Conservation (phyloP, 2,113 vertebrate genomes). For the Dissostichus mawsoni region DNA sequence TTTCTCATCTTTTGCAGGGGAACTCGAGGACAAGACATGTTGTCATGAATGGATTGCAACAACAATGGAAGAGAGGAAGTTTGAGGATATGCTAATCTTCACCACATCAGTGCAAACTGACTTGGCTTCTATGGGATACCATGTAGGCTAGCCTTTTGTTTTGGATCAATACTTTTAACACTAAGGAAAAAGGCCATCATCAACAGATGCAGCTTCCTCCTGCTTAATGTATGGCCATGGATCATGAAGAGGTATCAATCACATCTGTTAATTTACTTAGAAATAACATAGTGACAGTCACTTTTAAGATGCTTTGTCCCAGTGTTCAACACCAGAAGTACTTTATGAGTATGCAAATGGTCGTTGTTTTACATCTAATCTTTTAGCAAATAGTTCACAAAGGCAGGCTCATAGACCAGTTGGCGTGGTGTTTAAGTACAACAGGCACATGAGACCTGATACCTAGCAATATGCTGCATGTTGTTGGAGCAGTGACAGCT, state of each 20-base stretch:
- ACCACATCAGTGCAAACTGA: not conserved
- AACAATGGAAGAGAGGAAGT: constrained; percentile 34
- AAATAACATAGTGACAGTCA: constrained; percentile 1
- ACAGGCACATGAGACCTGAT: constrained; percentile 53
- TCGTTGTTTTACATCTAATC: not conserved
- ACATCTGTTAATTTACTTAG: not conserved
- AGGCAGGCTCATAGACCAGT: not conserved
- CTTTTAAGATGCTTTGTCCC: not conserved
- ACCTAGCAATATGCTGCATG: constrained; percentile 51
- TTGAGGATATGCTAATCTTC: constrained; percentile 38
- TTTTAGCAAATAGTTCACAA: not conserved
- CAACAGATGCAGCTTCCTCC: constrained; percentile 50
- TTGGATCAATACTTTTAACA: constrained; percentile 13
- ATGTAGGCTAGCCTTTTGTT: constrained; percentile 18
- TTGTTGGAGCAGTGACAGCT: constrained; percentile 30
- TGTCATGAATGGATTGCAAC: constrained; percentile 39
- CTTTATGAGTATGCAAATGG: not conserved
- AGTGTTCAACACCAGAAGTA: not conserved
- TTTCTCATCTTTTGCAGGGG: constrained; percentile 45
- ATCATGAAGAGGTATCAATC: constrained; percentile 71
- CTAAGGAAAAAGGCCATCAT: constrained; percentile 30
- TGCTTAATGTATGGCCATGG: constrained; percentile 65
- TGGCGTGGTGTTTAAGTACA: constrained; percentile 58
- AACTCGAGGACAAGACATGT: not conserved
- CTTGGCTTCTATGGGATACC: not conserved